phyloP scores from a whole-genome alignment of 2,888 invertebrate genomes.

The Perizoma flavofasciatum region DNA sequence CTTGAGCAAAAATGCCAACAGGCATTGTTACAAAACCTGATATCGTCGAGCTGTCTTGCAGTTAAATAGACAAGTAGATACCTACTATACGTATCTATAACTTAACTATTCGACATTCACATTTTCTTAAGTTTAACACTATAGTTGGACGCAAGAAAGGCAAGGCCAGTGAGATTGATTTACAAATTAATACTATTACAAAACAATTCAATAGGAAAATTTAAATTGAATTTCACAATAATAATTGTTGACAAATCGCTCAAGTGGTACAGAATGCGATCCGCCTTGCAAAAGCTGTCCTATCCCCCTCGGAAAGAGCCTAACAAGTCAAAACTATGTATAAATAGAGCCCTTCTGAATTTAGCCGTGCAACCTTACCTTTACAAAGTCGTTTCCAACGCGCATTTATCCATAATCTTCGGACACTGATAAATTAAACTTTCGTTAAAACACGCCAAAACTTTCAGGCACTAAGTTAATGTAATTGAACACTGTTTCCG shows the following conservation, averaged over 20 bases:
- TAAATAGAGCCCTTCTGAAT: conserved; percentile 59
- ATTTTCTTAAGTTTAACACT: conserved; percentile 26
- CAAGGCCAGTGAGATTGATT: conserved; percentile 47
- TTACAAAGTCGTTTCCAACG: conserved; percentile 51
- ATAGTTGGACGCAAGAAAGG: conserved; percentile 5
- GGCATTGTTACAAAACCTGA: conserved; percentile 43
- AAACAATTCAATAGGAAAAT: conserved; percentile 47
- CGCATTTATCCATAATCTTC: conserved; percentile 58
- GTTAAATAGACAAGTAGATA: conserved; percentile 31
- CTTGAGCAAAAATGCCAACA: conserved; percentile 36
- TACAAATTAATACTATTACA: conserved; percentile 47
- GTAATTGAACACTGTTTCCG: conserved; percentile 64
- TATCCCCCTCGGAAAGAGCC: conserved; percentile 61
- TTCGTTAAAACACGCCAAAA: conserved; percentile 58
- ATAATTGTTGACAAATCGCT: conserved; percentile 71
- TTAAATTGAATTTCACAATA: conserved; percentile 42
- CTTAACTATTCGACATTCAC: conserved; percentile 28
- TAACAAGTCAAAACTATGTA: conserved; percentile 52
- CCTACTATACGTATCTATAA: conserved; percentile 15
- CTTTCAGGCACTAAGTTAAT: conserved; percentile 59
- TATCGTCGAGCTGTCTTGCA: conserved; percentile 29
- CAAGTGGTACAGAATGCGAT: conserved; percentile 62
- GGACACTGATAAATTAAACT: conserved; percentile 48
- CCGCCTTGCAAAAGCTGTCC: conserved; percentile 67
- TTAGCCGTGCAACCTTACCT: conserved; percentile 67